phyloP scores from a whole-genome alignment of 1,140 invertebrate species.

The Euura saliciscinereae region DNA sequence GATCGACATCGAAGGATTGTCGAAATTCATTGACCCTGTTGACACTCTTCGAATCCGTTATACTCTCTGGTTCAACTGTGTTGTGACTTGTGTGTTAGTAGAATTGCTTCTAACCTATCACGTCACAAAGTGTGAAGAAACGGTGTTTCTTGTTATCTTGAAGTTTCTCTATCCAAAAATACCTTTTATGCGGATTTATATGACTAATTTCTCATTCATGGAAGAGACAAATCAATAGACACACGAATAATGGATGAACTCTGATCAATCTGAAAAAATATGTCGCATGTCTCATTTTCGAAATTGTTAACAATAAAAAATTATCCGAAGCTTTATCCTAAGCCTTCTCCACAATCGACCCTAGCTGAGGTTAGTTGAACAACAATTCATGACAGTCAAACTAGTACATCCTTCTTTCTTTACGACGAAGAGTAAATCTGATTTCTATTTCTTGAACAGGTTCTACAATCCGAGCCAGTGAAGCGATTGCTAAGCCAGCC shows the following conservation, averaged over 20 bases:
- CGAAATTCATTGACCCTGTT: neutral
- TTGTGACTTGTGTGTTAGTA: neutral
- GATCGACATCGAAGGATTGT: neutral
- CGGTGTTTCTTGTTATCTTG: too few relatives aligned
- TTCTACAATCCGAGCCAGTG: conserved; percentile 47
- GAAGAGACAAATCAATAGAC: too few relatives aligned
- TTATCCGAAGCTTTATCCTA: conserved; percentile 16
- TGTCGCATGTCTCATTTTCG: conserved; percentile 36
- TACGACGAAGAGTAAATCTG: neutral
- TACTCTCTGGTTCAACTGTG: neutral
- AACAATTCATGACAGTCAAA: neutral
- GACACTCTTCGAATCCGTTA: neutral
- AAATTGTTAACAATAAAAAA: conserved; percentile 29
- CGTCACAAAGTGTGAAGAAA: neutral
- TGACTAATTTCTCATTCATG: too few relatives aligned
- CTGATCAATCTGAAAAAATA: conserved; percentile 22
- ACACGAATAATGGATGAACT: too few relatives aligned
- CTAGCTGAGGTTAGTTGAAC: conserved; percentile 33
- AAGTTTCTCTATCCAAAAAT: too few relatives aligned
- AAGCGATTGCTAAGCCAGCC: conserved; percentile 49
- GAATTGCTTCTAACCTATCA: neutral
- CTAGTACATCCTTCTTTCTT: neutral
- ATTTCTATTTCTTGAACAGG: conserved; percentile 28
- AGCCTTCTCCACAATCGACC: conserved; percentile 12
- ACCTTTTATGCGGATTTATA: too few relatives aligned